Evolutionary conservation across 2,113 vertebrate genomes (phyloP).

Genomic region (Paraplagusia blochii): DNA sequence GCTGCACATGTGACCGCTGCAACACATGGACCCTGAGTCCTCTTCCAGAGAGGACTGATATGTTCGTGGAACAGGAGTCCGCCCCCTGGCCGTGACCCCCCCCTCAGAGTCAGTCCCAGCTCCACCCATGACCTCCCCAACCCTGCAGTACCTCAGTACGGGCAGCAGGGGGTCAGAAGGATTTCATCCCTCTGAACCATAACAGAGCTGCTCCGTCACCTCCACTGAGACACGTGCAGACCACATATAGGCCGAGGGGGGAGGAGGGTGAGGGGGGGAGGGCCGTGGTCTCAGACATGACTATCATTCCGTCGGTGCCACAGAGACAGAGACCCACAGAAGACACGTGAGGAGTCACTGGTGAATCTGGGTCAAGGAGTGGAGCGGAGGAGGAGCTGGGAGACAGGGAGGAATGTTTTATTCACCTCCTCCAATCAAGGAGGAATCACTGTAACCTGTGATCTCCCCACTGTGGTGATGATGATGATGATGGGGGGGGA

Average conservation of each 20-base stretch:
- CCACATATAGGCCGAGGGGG: constrained; percentile 58
- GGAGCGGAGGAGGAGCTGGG: background rate
- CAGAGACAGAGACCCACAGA: constrained; percentile 36
- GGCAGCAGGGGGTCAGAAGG: constrained; percentile 2
- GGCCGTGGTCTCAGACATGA: constrained; percentile 35
- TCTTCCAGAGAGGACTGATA: constrained; percentile 35
- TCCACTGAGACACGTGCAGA: constrained; percentile 48
- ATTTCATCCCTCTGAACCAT: constrained; percentile 51
- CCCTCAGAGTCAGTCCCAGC: constrained; percentile 32
- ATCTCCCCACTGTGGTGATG: background rate
- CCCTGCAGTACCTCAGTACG: constrained; percentile 35
- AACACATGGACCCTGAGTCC: constrained; percentile 72
- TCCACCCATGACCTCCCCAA: constrained; percentile 33
- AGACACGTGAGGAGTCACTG: constrained; percentile 43
- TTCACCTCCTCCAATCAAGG: background rate
- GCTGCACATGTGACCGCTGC: constrained; percentile 70
- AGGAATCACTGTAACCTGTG: background rate
- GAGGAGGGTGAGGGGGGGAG: constrained; percentile 29
- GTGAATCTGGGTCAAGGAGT: constrained; percentile 48
- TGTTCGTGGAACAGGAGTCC: constrained; percentile 59
- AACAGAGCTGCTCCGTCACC: constrained; percentile 55
- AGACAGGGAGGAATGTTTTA: background rate
- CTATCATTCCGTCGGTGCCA: constrained; percentile 65
- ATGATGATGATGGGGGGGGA: too few relatives aligned
- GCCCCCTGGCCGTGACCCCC: constrained; percentile 45